phyloP scores from a whole-genome alignment of 2,113 vertebrate genomes.

The Brachypodius melanocephalos region DNA sequence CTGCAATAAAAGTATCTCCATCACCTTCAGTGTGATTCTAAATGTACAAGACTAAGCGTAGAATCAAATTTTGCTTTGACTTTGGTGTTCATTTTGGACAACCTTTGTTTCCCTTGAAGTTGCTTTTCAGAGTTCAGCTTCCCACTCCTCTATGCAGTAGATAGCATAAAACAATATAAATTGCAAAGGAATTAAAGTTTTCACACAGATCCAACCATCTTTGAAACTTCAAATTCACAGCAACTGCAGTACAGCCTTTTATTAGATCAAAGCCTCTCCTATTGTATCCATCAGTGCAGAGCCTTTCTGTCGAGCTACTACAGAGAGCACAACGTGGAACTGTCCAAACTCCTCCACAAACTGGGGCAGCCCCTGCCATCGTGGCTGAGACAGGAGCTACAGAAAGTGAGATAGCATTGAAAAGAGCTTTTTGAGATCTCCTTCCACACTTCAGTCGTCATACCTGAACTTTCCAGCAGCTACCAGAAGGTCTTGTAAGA shows the following conservation, averaged over 20 bases:
- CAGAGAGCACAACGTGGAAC: conserved; percentile 92
- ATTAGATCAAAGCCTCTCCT: background rate
- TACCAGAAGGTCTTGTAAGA: conserved; percentile 58
- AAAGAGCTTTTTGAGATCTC: background rate
- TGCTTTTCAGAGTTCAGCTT: background rate
- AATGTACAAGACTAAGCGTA: background rate
- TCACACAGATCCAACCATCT: background rate
- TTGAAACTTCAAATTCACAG: background rate
- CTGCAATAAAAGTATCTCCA: background rate
- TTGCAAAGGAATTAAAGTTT: background rate
- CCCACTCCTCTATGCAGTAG: background rate
- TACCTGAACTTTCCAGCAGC: conserved; percentile 41
- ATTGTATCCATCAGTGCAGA: conserved; percentile 80
- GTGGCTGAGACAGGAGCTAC: conserved; percentile 95
- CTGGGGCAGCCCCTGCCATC: conserved; percentile 92
- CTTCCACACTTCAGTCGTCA: background rate
- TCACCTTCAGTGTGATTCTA: background rate
- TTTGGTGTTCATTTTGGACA: background rate
- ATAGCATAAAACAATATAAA: background rate
- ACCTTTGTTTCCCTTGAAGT: background rate
- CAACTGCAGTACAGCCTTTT: background rate
- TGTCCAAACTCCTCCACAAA: conserved; percentile 92
- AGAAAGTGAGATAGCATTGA: conserved; percentile 88
- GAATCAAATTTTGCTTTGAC: background rate
- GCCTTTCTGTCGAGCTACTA: conserved; percentile 92